A percentile compares a stretch with the other conserved stretches of the same genome.
Conservation (phyloP, 2,113 vertebrate species). For the Upupa epops region DNA sequence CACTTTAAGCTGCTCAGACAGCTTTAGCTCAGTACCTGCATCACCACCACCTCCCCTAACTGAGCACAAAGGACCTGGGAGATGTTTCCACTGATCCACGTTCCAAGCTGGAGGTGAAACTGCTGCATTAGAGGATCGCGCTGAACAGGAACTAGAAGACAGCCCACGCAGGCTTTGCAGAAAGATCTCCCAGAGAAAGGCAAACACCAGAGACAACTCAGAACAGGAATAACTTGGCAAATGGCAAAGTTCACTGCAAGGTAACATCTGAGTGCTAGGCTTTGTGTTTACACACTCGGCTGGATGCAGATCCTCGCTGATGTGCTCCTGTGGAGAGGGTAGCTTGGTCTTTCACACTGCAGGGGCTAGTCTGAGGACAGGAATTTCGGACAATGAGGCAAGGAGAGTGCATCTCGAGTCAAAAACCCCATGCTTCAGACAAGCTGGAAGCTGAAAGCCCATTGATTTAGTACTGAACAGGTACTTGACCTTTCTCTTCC, state of each 20-base stretch:
- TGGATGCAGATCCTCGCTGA: background rate
- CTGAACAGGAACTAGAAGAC: background rate
- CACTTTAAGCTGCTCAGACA: background rate
- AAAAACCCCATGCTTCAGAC: no score
- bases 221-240: background rate
- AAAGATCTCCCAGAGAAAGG: slow-evolving; percentile 8
- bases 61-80: background rate
- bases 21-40: background rate
- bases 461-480: background rate
- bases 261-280: background rate
- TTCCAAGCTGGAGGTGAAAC: slow-evolving; percentile 13
- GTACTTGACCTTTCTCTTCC: background rate
- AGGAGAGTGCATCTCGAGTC: background rate
- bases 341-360: background rate
- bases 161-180: slow-evolving; percentile 25
- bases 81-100: background rate
- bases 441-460: background rate
- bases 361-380: background rate
- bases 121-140: background rate
- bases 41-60: background rate
- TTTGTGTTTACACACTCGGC: background rate
- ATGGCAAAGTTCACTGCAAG: background rate
- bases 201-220: background rate
- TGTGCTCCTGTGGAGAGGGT: background rate
- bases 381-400: background rate